Evolutionary conservation across 2,797 vertebrate genomes (phyloP).

Genomic region (Heliangelus exortis): DNA sequence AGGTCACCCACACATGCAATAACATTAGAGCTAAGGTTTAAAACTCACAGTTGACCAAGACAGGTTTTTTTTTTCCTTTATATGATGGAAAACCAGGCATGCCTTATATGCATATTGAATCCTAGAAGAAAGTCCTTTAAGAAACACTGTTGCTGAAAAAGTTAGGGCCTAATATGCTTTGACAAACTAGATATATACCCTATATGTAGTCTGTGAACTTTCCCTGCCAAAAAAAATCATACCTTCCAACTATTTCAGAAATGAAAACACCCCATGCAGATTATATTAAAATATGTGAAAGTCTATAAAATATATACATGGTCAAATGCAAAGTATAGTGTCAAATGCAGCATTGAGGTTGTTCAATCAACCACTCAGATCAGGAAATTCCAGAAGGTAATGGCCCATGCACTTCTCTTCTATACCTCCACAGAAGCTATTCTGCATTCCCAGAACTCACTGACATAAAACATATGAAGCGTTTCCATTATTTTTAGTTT

Average conservation of each 20-base stretch:
- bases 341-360: slow-evolving; percentile 43
- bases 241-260: slow-evolving; percentile 1
- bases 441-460: slow-evolving; percentile 40
- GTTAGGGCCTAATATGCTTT: not conserved
- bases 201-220: not conserved
- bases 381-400: slow-evolving; percentile 71
- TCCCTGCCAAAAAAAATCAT: not conserved
- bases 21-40: not conserved
- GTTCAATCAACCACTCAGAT: slow-evolving; percentile 42
- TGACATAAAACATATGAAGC: slow-evolving; percentile 13
- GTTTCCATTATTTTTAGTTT: slow-evolving; percentile 39
- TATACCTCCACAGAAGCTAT: slow-evolving; percentile 13
- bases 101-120: not conserved
- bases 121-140: not conserved
- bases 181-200: not conserved
- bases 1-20: not conserved
- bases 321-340: not conserved
- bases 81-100: not conserved
- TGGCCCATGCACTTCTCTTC: slow-evolving; percentile 22
- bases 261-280: not conserved
- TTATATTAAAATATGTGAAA: slow-evolving; percentile 6
- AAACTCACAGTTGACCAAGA: not conserved
- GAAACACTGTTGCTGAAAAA: not conserved
- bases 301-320: not conserved
- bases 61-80: not conserved